A percentile compares a stretch with the other conserved stretches of the same genome.
These are phyloP conservation scores for Pollenia griseotomentosa DNA, from an alignment of 2,888 invertebrate species.

Conservation along the genomic window DNA sequence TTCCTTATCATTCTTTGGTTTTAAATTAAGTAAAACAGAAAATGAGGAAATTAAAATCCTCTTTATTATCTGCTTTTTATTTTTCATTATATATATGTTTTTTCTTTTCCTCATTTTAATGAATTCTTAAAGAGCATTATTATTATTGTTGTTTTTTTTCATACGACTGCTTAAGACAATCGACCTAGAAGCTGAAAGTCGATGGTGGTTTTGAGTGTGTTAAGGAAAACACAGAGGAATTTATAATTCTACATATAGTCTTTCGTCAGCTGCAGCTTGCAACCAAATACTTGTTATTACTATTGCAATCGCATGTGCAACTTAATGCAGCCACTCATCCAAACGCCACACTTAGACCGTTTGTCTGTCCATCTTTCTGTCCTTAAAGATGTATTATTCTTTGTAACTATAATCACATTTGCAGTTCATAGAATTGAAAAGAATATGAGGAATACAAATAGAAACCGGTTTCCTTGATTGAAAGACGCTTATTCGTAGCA, in stretches of 20 bases:
- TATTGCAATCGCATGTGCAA: not conserved
- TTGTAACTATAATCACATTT: not conserved
- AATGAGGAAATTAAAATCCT: constrained; percentile 35
- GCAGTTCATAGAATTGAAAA: constrained; percentile 1
- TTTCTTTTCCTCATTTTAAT: constrained; percentile 20
- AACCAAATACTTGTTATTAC: constrained; percentile 14
- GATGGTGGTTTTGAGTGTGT: not conserved
- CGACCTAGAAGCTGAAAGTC: constrained; percentile 5
- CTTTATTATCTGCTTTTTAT: constrained; percentile 12
- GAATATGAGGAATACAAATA: not conserved
- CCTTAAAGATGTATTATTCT: not conserved
- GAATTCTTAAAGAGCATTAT: constrained; percentile 26
- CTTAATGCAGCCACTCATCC: not conserved
- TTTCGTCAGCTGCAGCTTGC: constrained; percentile 50
- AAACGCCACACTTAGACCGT: not conserved
- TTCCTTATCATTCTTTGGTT: not conserved
- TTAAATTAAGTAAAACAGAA: constrained; percentile 1
- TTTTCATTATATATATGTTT: not conserved
- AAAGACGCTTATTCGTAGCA: not conserved
- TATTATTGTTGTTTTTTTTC: not conserved
- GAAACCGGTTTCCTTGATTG: constrained; percentile 11
- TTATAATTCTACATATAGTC: not conserved
- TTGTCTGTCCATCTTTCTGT: not conserved
- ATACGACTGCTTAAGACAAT: constrained; percentile 32
- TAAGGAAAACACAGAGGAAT: not conserved